Base-by-base conservation (phyloP, 2,113 vertebrate species). In the Galeopterus variegatus region DNA sequence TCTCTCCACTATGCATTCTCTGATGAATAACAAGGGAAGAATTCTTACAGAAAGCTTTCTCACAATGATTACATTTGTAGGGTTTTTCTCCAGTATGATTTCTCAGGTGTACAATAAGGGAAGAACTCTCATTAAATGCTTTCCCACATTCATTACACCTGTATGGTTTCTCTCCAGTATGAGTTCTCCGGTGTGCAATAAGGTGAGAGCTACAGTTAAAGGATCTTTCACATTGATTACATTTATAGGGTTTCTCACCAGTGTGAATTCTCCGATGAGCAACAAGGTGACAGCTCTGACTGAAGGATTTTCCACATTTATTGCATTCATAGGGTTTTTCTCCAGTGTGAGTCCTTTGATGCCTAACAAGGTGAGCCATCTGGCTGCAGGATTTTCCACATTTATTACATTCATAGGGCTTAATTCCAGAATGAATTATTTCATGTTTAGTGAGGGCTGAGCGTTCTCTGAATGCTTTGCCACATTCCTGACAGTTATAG, bases 211-310 rank as follows among this genome's bases (percentile, higher is more conserved):
- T 98, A 84, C 97, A 97, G 58, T 98, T 98, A 67, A 98, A 98
- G 65, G 98, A 97, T n/a, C 97, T 88, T 52, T 98, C 98, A 76
- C 98, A 98, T 0, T 98, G 97, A 85, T 95, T 96, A 69, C 98
- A 98, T 48, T 98, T 97, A 86, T 98, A 98, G 18, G 98, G 98
- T 56, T 98, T 98, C 75, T 95, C 98, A 9, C 98, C 98, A 52
- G 98, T 98, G 79, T 98, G 98, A 33, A 98, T 98, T 85, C 98
- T 98, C 81, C 98, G 96, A 73, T 98, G 98, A 84, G 97, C 98
- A 79, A 98, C 97, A 50, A 98, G 97, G 50, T 98, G 97, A 41
- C 98, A 98, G 60, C 97, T 97, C 77, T 98, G 98, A 65, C 97
- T 98, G 64, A 98, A 98, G 45, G 97, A 97, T 33, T 98, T 98